A percentile compares a stretch with the other conserved stretches of the same genome.
Evolutionary conservation across 2,888 invertebrate genomes (phyloP).

Genomic region (Campopleginae sp.): DNA sequence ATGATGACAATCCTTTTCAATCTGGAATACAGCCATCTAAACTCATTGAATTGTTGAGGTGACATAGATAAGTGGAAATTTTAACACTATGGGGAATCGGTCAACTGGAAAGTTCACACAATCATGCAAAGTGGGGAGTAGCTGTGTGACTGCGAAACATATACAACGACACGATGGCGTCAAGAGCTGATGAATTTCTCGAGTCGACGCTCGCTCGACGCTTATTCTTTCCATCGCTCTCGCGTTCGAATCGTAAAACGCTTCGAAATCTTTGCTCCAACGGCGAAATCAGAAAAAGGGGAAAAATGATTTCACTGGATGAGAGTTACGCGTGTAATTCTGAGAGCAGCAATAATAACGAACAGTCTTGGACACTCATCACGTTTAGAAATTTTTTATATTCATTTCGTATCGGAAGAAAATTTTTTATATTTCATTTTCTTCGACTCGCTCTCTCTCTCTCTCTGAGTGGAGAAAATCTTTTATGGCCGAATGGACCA

Average conservation of each 20-base stretch:
- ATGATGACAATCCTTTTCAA: background rate
- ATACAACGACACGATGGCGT: constrained; percentile 57
- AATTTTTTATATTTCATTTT: too few species aligned
- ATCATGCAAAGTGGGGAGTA: constrained; percentile 55
- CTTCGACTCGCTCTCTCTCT: too few species aligned
- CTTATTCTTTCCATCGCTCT: constrained; percentile 46
- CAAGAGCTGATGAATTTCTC: constrained; percentile 64
- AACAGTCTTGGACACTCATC: background rate
- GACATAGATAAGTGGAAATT: constrained; percentile 4
- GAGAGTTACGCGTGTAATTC: background rate
- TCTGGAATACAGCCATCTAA: too few species aligned
- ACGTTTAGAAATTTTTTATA: background rate
- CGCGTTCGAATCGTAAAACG: constrained; percentile 14
- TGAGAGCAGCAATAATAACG: background rate
- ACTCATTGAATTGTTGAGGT: background rate
- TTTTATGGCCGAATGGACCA: background rate
- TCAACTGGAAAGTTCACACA: constrained; percentile 19
- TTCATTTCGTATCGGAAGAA: too few species aligned
- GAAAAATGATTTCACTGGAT: background rate
- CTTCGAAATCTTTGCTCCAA: background rate
- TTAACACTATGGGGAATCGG: constrained; percentile 16
- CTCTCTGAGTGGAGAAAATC: too few species aligned
- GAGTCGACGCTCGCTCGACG: constrained; percentile 56
- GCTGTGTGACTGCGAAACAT: constrained; percentile 43
- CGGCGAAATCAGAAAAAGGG: background rate